phyloP scores from a whole-genome alignment of 2,797 vertebrate species.

The Diplodus puntazzo region DNA sequence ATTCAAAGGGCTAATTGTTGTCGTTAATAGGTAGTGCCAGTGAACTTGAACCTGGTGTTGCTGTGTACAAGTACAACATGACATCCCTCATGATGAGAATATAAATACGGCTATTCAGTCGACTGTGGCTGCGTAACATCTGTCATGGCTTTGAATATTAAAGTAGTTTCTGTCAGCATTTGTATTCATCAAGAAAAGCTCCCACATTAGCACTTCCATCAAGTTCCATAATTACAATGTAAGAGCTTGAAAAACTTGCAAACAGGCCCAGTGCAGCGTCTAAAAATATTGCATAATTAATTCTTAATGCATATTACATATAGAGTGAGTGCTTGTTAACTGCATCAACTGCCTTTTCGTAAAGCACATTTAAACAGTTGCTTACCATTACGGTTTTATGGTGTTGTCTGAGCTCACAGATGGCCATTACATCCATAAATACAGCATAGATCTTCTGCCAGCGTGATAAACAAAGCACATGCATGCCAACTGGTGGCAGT shows the following conservation, averaged over 20 bases:
- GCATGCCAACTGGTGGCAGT: conserved; percentile 66
- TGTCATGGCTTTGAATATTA: conserved; percentile 11
- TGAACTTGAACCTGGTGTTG: conserved; percentile 11
- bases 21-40: not conserved
- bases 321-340: not conserved
- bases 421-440: conserved; percentile 39
- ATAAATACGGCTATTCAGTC: not conserved
- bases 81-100: not conserved
- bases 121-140: conserved; percentile 5
- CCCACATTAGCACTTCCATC: not conserved
- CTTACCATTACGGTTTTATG: conserved; percentile 32
- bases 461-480: conserved; percentile 55
- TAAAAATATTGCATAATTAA: not conserved
- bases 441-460: conserved; percentile 54
- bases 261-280: not conserved
- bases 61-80: not conserved
- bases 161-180: not conserved
- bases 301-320: not conserved
- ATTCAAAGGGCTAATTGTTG: conserved; percentile 19
- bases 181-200: conserved; percentile 2
- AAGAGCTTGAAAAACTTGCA: not conserved
- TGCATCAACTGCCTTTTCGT: not conserved
- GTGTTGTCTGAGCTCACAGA: conserved; percentile 23
- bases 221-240: not conserved
- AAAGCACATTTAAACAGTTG: conserved; percentile 1